Base-by-base conservation (phyloP, 2,888 invertebrate genomes). In the Mechanitis mazaeus region DNA sequence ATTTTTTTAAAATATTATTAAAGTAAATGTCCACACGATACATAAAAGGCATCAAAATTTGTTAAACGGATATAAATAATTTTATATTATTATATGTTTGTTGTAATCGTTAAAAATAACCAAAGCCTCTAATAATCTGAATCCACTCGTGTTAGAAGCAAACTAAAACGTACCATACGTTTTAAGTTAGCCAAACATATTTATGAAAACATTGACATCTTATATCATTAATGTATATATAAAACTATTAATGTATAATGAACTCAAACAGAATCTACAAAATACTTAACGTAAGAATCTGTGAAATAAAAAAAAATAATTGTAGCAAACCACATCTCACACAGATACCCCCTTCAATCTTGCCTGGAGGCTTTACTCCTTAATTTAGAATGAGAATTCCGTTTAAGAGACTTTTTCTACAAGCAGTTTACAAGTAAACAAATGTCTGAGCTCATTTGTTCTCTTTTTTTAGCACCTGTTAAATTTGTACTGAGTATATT, bases 261-360 rank as follows among this genome's bases (percentile, higher is more conserved):
- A 20, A 45, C 11, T 28, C 20, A 47, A 47, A 6, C 6, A 20
- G 47, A 2, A 60, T 63, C 63, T 28, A 67, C 63, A 20, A 33
- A 55, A 50, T 47, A 1, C 9, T 54, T 33, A 54, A 28, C 50
- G 31, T 45, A 56, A 55, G 61, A 61, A 20, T 68, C 68, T 58
- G 56, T 64, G 69, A 72, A 74, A 75, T 75, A 72, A 68, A 74
- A 72, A 79, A 78, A 80, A 79, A 78, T 75, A 79, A 78, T 75
- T 69, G 73, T 69, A 66, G 64, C 74, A 72, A 67, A 71, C 76
- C 77, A 73, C 76, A 77, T 75, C 74, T 75, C 74, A 75, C 74
- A 74, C 73, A 70, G 70, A 69, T 70, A 78, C 77, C 78, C 78
- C 77, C 73, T 74, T 78, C 77, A 78, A 76, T 77, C 78, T 77